Conservation (phyloP, 2,888 invertebrate genomes). For the Hirtodrosophila alboralis region DNA sequence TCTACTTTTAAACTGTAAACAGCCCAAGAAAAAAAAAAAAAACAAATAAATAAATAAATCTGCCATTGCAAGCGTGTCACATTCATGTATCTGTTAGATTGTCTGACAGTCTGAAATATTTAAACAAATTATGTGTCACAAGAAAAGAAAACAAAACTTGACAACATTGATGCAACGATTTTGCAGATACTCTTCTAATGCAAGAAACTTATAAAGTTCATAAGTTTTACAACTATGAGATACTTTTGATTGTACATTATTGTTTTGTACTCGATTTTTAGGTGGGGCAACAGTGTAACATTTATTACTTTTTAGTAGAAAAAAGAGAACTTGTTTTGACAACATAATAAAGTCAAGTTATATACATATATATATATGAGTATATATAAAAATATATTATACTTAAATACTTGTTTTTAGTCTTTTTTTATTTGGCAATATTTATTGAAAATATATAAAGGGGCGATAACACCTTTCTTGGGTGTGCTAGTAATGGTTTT, state of each 20-base stretch:
- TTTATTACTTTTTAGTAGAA: too few relatives aligned
- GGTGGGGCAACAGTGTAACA: too few relatives aligned
- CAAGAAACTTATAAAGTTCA: not conserved
- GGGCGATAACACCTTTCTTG: too few relatives aligned
- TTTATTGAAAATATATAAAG: too few relatives aligned
- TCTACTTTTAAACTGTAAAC: slow-evolving; percentile 14
- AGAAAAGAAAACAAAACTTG: slow-evolving; percentile 21
- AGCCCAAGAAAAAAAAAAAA: slow-evolving; percentile 24
- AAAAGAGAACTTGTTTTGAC: too few relatives aligned
- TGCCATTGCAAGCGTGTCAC: slow-evolving; percentile 28
- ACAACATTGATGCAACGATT: slow-evolving; percentile 16
- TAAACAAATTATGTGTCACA: slow-evolving; percentile 49
- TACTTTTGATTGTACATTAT: not conserved
- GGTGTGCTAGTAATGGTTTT: too few relatives aligned
- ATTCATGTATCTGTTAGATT: slow-evolving; percentile 18
- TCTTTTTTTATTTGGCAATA: too few relatives aligned
- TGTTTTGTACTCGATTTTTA: slow-evolving; percentile 2
- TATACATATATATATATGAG: too few relatives aligned
- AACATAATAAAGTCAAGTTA: too few relatives aligned
- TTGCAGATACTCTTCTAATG: slow-evolving; percentile 9
- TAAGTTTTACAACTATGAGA: not conserved
- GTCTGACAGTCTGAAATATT: slow-evolving; percentile 24
- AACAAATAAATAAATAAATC: not conserved
- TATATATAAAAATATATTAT: too few relatives aligned
- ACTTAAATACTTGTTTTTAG: too few relatives aligned